Percentiles rank a stretch among this genome's conserved stretches.
Conservation (phyloP, 2,797 vertebrate species). For the Paratrypauchen microcephalus region DNA sequence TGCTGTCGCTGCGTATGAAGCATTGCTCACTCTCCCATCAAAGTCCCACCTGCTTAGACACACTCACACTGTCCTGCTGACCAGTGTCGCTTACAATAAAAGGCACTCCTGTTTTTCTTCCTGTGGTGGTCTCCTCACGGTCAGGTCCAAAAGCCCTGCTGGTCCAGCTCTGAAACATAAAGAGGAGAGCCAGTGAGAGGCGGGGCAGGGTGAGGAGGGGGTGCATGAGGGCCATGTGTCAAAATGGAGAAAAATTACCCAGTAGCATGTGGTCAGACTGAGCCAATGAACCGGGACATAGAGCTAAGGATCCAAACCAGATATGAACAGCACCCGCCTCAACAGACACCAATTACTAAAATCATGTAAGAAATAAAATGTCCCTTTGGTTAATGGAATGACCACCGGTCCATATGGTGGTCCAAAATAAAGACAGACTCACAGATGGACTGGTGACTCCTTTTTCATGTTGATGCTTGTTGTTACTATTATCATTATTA, state of each 20-base stretch:
- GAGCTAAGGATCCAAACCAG: slow-evolving; percentile 44
- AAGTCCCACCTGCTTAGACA: slow-evolving; percentile 75
- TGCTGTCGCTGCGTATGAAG: slow-evolving; percentile 76
- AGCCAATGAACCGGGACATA: slow-evolving; percentile 37
- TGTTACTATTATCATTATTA: too few species aligned
- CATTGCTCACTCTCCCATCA: slow-evolving; percentile 82
- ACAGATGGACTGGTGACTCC: slow-evolving; percentile 61
- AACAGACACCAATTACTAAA: slow-evolving; percentile 22
- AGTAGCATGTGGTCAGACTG: slow-evolving; percentile 67
- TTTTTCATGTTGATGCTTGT: too few species aligned
- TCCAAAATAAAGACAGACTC: slow-evolving; percentile 22
- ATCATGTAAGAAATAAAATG: slow-evolving; percentile 11
- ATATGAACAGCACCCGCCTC: slow-evolving; percentile 17
- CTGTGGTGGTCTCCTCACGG: slow-evolving; percentile 23
- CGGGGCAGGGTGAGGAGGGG: slow-evolving; percentile 36
- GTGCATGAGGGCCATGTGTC: slow-evolving; percentile 62
- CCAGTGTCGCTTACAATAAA: slow-evolving; percentile 32
- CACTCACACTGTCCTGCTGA: slow-evolving; percentile 43
- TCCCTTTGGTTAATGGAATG: slow-evolving; percentile 52
- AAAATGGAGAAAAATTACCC: slow-evolving; percentile 67
- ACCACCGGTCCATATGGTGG: slow-evolving; percentile 52
- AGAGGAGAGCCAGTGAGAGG: slow-evolving; percentile 25
- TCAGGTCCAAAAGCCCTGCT: slow-evolving; percentile 71
- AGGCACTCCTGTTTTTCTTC: slow-evolving; percentile 25
- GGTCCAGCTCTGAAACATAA: slow-evolving; percentile 64